Evolutionary conservation across 2,888 invertebrate genomes (phyloP).

Genomic region (Terebella lapidaria): DNA sequence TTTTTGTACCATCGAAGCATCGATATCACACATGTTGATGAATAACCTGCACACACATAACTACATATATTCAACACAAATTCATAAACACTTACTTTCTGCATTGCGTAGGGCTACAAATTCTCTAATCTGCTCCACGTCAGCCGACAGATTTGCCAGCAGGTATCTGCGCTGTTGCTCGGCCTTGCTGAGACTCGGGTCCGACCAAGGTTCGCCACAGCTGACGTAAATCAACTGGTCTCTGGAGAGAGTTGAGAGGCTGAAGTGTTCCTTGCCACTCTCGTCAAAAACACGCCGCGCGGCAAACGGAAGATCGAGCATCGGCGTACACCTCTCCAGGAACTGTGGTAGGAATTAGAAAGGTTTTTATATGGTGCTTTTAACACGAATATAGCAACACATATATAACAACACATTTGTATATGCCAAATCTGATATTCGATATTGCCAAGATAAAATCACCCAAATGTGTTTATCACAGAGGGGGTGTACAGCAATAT

Average conservation of each 20-base stretch:
- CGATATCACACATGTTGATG: too few relatives aligned
- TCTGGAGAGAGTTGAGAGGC: constrained; percentile 37
- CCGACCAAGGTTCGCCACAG: constrained; percentile 50
- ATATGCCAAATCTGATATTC: too few relatives aligned
- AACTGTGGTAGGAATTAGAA: constrained; percentile 35
- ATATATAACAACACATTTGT: too few relatives aligned
- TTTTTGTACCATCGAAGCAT: too few relatives aligned
- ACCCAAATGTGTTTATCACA: too few relatives aligned
- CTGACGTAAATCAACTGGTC: constrained; percentile 46
- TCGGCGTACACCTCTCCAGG: constrained; percentile 45
- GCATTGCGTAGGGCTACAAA: constrained; percentile 45
- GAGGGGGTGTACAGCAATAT: too few relatives aligned
- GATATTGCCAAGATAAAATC: too few relatives aligned
- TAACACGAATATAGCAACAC: too few relatives aligned
- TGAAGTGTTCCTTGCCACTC: constrained; percentile 47
- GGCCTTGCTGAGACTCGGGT: constrained; percentile 43
- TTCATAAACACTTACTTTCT: constrained; percentile 35
- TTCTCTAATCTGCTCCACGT: constrained; percentile 47
- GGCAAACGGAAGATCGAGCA: constrained; percentile 49
- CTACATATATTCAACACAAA: too few relatives aligned
- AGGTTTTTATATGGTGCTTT: too few relatives aligned
- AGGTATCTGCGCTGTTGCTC: constrained; percentile 48
- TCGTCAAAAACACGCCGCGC: constrained; percentile 49
- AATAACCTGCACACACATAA: too few relatives aligned
- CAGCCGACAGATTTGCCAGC: constrained; percentile 46